phyloP scores from a whole-genome alignment of 2,888 invertebrate genomes.

The Philopedon plagiatum region DNA sequence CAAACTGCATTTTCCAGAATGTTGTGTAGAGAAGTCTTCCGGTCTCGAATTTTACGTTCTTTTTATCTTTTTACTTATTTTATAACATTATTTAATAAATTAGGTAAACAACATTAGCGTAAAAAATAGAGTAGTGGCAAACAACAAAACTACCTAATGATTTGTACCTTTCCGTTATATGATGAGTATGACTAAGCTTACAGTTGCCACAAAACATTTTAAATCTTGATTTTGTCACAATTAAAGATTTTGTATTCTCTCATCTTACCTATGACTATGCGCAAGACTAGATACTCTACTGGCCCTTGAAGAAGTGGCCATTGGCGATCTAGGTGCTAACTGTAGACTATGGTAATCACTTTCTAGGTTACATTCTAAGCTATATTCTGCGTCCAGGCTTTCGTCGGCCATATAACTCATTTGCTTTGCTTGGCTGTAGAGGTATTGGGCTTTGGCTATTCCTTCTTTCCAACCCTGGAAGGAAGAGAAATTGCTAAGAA shows the following conservation, averaged over 20 bases:
- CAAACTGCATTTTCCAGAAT: not conserved
- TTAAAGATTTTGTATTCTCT: no score
- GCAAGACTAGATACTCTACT: conserved; percentile 80
- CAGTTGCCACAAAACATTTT: no score
- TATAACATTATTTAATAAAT: not conserved
- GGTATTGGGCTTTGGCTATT: conserved; percentile 81
- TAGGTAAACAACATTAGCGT: not conserved
- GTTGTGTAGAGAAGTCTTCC: not conserved
- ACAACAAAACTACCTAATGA: no score
- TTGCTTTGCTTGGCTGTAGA: conserved; percentile 76
- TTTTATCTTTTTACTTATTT: not conserved
- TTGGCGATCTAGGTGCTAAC: conserved; percentile 66
- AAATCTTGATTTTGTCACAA: no score
- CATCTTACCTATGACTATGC: conserved; percentile 77
- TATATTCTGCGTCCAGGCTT: conserved; percentile 64
- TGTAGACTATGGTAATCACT: conserved; percentile 66
- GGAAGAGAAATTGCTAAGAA: not conserved
- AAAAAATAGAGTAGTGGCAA: not conserved
- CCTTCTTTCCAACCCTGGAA: conserved; percentile 80
- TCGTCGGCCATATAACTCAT: conserved; percentile 63
- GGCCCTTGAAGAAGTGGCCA: conserved; percentile 71
- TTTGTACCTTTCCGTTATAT: no score
- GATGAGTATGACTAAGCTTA: no score
- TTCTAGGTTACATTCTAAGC: conserved; percentile 64
- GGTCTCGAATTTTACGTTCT: not conserved